Conservation (phyloP, 37 sponge, comb jelly and placozoan species). For the Petrosia ficiformis region DNA sequence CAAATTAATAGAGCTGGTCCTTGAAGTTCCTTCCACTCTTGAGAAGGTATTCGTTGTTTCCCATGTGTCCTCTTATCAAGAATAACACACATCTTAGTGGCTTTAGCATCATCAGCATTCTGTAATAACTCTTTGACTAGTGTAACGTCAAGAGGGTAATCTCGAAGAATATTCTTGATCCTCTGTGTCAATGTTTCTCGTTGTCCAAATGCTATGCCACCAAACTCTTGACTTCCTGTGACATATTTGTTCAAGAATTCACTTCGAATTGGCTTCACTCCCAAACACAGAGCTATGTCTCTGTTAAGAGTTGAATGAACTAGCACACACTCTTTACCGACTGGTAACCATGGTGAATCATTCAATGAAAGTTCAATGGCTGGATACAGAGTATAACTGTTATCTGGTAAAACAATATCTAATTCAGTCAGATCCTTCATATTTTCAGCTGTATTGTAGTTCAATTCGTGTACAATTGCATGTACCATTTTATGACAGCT, state of each 20-base stretch:
- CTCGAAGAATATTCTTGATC: conserved; percentile 22
- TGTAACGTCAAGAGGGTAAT: conserved; percentile 10
- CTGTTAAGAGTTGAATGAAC: conserved; percentile 16
- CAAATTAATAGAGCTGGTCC: conserved; percentile 70
- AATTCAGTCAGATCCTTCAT: not conserved
- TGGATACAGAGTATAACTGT: not conserved
- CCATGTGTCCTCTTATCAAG: conserved; percentile 35
- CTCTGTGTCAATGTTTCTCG: conserved; percentile 26
- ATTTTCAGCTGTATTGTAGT: not conserved
- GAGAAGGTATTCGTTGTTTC: not conserved
- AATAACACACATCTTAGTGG: conserved; percentile 73
- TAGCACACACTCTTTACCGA: conserved; percentile 17
- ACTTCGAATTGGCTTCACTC: conserved; percentile 38
- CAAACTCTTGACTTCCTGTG: not conserved
- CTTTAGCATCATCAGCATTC: conserved; percentile 31
- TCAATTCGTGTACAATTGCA: too few species aligned
- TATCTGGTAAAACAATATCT: conserved; percentile 16
- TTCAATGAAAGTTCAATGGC: conserved; percentile 30
- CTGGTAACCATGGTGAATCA: conserved; percentile 26
- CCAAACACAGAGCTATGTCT: conserved; percentile 16
- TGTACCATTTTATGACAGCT: too few species aligned
- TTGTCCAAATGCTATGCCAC: conserved; percentile 35
- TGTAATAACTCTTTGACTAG: conserved; percentile 3
- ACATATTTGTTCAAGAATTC: conserved; percentile 26
- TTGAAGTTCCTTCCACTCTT: conserved; percentile 66